Evolutionary conservation across 2,888 invertebrate genomes (phyloP), one percentile per base, ranked within the genome.

Genomic region (Drosophila setosimentum): DNA sequence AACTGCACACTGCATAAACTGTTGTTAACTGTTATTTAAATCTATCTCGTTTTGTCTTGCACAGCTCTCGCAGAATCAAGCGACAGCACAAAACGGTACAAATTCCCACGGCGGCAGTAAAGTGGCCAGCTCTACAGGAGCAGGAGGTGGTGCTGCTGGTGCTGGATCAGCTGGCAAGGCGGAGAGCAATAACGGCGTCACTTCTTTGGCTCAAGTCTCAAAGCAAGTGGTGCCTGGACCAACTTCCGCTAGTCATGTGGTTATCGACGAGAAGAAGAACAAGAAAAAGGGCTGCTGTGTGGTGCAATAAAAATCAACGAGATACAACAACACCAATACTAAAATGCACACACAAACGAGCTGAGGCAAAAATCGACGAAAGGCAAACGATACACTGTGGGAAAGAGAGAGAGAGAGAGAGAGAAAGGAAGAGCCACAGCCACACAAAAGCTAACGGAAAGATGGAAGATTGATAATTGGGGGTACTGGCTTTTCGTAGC

Each of bases 201-300:
- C 92, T 81, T 87, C 95, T 61, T 88, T 92, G 83, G 91, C 93
- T 78, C 93, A 93, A 87, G 91, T 93, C 76, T 93, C 93, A 83
- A 93, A 93, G 84, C 92, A 93, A 90, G 96, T 96, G 87, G 95
- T 96, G 73, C 96, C 96, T 89, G 96, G 96, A 92, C 96, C 96
- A 59, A 95, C 95, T 91, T 97, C 97, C 93, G 97, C 97, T 82
- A 98, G 98, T 93, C 97, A 97, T 93, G 97, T 98, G 92, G 96
- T 97, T 92, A 95, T 93, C 84, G 93, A 93, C 67, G 93, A 98
- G 93, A 98, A 98, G 95, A 98, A 98, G 95, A 98, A 98, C 94
- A 97, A 97, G 94, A 98, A 97, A 94, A 98, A 98, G 95, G 96
- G 97, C 94, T 98, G 98, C 95, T 98, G 98, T 95, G 97, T 97